Percentiles rank a stretch among this genome's conserved stretches.
Evolutionary conservation across 2,797 vertebrate species (phyloP).

Genomic region (Acestrorhynchus altus): DNA sequence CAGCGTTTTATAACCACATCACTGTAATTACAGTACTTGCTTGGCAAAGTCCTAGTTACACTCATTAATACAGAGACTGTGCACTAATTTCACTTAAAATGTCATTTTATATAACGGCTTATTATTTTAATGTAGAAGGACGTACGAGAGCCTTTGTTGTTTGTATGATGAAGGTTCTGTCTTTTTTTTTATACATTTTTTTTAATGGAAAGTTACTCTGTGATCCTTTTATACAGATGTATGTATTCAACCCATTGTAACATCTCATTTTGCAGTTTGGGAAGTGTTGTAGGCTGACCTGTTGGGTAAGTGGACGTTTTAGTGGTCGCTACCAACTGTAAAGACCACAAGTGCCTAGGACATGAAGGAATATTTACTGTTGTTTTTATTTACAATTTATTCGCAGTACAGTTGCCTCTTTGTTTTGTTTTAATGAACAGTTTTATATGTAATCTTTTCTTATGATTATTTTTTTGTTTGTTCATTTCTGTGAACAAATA

Average conservation of each 20-base stretch:
- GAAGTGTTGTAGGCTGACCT: constrained; percentile 60
- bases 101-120: constrained; percentile 54
- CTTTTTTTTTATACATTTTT: constrained; percentile 62
- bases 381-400: constrained; percentile 68
- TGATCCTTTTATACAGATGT: constrained; percentile 53
- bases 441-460: constrained; percentile 73
- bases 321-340: constrained; percentile 66
- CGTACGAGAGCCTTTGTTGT: constrained; percentile 79
- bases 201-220: constrained; percentile 73
- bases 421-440: constrained; percentile 72
- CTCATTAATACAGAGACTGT: constrained; percentile 74
- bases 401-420: constrained; percentile 79
- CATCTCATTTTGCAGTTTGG: constrained; percentile 59
- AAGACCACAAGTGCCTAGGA: constrained; percentile 88
- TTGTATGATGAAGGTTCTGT: constrained; percentile 79
- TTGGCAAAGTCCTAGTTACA: constrained; percentile 61
- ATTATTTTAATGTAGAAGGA: constrained; percentile 73
- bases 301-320: constrained; percentile 51
- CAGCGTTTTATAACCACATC: constrained; percentile 42
- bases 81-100: constrained; percentile 79
- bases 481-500: constrained; percentile 23
- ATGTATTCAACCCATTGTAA: constrained; percentile 62
- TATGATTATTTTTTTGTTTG: constrained; percentile 55
- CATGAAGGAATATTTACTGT: constrained; percentile 90
- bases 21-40: constrained; percentile 50